phyloP scores from a whole-genome alignment of 2,113 vertebrate genomes.

The Neodontobutis hainanensis region DNA sequence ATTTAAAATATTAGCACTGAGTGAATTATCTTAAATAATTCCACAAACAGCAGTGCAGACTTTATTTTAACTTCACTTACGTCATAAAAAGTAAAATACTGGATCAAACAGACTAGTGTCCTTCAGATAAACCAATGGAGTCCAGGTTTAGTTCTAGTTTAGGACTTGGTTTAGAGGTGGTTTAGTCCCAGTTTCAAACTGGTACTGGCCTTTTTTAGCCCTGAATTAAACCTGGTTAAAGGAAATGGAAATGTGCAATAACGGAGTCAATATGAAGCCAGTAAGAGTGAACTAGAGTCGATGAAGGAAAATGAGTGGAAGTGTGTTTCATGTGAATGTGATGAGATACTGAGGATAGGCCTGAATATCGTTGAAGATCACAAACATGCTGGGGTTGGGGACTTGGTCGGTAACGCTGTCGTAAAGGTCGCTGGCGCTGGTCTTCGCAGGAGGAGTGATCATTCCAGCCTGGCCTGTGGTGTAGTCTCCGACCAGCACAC shows the following conservation, averaged over 20 bases:
- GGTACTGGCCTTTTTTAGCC: neutral
- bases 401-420: slow-evolving; percentile 76
- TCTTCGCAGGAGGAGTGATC: slow-evolving; percentile 70
- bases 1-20: too few species aligned
- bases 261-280: too few species aligned
- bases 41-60: too few species aligned
- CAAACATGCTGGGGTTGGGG: slow-evolving; percentile 68
- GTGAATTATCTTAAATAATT: too few species aligned
- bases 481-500: slow-evolving; percentile 83
- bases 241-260: too few species aligned
- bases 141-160: neutral
- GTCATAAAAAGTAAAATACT: too few species aligned
- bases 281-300: too few species aligned
- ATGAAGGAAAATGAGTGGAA: too few species aligned
- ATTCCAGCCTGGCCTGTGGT: slow-evolving; percentile 38
- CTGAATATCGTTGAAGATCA: slow-evolving; percentile 82
- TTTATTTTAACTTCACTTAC: too few species aligned
- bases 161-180: neutral
- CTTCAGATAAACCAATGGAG: neutral
- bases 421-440: slow-evolving; percentile 64
- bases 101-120: too few species aligned
- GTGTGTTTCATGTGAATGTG: slow-evolving; percentile 70
- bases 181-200: neutral
- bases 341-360: slow-evolving; percentile 87
- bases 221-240: neutral